Evolutionary conservation across 2,113 vertebrate genomes (phyloP), one percentile per base, ranked within the genome.

Genomic region (Tricholaema leucomelas): DNA sequence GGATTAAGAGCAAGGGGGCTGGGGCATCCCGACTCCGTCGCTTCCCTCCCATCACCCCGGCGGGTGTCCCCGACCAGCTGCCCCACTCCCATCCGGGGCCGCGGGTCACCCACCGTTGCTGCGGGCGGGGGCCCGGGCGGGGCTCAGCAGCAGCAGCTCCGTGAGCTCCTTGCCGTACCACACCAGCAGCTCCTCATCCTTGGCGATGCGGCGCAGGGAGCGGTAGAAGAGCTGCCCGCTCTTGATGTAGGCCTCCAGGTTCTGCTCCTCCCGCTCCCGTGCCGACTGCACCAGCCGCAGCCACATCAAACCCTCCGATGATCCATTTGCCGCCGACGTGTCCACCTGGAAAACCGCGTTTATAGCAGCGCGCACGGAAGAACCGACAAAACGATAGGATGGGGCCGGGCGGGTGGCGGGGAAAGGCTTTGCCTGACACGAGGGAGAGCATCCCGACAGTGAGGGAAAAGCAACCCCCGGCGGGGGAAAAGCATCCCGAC

Each of bases 201-300:
- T 99, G 97, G 98, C 98, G 66, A 99, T 99, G 90, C 98, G 98
- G 73, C 99, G 98, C 28, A 99, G 98, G 18, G 99, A 99, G 88
- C 99, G 98, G 93, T 99, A 99, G 87, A 99, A 98, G 80, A 99
- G 97, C 97, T 99, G 99, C 24, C 99, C 99, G 76, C 98, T 99
- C 97, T 99, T 99, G 80, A 99, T 98, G 84, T 99, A 99, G 92
- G 99, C 99, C 97, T 99, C 99, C 58, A 99, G 98, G 95, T 99
- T 99, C 97, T 99, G 99, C 80, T 99, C 99, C 74, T 99, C 99
- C 67, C 98, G 98, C 96, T 99, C 99, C 90, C 99, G 97, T 30
- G 99, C 98, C 2, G 99, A 99, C 90, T 99, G 99, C 88, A 99
- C 99, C 85, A 99, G 96, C 77, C 99, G 97, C 54, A 99, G 97